A percentile compares a stretch with the other conserved stretches of the same genome.
phyloP scores from a whole-genome alignment of 1,140 invertebrate genomes.

The Ericerus pela region DNA sequence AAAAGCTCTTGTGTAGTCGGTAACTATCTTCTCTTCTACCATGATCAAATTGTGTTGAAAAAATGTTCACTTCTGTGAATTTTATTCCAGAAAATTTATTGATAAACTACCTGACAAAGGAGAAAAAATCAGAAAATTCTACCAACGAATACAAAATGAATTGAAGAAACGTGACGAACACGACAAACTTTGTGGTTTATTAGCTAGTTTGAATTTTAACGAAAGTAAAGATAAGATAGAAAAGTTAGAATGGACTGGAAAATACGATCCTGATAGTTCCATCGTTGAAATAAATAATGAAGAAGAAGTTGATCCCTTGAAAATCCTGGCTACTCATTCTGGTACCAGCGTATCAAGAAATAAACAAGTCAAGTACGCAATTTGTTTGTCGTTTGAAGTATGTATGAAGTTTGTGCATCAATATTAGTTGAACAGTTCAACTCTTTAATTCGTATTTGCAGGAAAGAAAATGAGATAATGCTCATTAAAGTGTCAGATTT shows the following conservation, averaged over 20 bases:
- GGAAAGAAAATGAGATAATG: slow-evolving; percentile 36
- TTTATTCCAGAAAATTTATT: slow-evolving; percentile 31
- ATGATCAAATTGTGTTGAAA: not conserved
- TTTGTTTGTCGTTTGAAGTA: slow-evolving; percentile 1
- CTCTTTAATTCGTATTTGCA: slow-evolving; percentile 24
- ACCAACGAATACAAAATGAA: slow-evolving; percentile 39
- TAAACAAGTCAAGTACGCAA: slow-evolving; percentile 21
- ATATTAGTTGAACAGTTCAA: slow-evolving; percentile 12
- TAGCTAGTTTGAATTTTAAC: slow-evolving; percentile 43
- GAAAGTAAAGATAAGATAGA: slow-evolving; percentile 38
- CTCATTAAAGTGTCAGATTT: slow-evolving; percentile 45
- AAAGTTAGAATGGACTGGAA: slow-evolving; percentile 50
- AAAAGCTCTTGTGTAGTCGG: not conserved
- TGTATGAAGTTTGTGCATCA: slow-evolving; percentile 1
- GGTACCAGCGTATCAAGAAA: slow-evolving; percentile 20
- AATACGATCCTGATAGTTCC: slow-evolving; percentile 27
- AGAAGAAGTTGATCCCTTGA: slow-evolving; percentile 44
- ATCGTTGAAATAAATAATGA: slow-evolving; percentile 48
- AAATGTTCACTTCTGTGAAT: not conserved
- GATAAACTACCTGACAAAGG: slow-evolving; percentile 49
- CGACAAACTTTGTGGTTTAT: slow-evolving; percentile 38
- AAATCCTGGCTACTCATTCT: slow-evolving; percentile 42
- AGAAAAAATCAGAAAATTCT: slow-evolving; percentile 40
- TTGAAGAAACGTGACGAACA: slow-evolving; percentile 39
- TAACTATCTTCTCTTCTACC: not conserved